phyloP scores from a whole-genome alignment of 1,140 invertebrate species.

The Drosophila littoralis region DNA sequence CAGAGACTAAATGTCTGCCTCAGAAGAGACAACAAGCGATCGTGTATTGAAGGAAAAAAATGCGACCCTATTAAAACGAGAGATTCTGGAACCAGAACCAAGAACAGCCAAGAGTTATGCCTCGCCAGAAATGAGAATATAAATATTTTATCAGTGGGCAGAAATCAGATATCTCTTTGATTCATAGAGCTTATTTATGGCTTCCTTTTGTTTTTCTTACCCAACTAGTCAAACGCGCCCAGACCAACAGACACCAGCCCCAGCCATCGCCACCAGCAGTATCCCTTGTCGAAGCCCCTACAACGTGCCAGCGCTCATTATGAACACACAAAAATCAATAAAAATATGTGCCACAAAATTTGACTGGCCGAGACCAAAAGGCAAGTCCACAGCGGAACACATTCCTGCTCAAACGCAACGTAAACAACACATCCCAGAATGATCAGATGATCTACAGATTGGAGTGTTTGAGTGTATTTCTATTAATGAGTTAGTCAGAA shows the following conservation, averaged over 20 bases:
- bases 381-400: constrained; percentile 42
- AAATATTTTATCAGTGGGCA: constrained; percentile 82
- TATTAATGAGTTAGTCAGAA: constrained; percentile 72
- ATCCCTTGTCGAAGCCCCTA: constrained; percentile 16
- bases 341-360: constrained; percentile 68
- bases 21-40: constrained; percentile 35
- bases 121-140: constrained; percentile 75
- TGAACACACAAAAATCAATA: constrained; percentile 73
- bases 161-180: constrained; percentile 83
- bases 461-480: constrained; percentile 25
- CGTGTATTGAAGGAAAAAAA: constrained; percentile 22
- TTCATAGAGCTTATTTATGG: constrained; percentile 84
- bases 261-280: constrained; percentile 8
- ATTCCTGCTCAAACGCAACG: constrained; percentile 49
- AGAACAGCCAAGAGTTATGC: constrained; percentile 61
- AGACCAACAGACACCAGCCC: constrained; percentile 68
- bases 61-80: constrained; percentile 25
- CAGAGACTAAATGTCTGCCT: constrained; percentile 77
- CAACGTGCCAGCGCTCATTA: constrained; percentile 55
- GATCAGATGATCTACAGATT: constrained; percentile 34
- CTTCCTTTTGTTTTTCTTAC: constrained; percentile 63
- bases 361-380: constrained; percentile 28
- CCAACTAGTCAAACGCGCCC: constrained; percentile 31
- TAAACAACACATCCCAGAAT: constrained; percentile 53
- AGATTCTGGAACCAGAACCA: constrained; percentile 22